Percentiles rank a stretch among this genome's conserved stretches.
Conservation (phyloP, 2,797 vertebrate genomes). For the Amniataba percoides region DNA sequence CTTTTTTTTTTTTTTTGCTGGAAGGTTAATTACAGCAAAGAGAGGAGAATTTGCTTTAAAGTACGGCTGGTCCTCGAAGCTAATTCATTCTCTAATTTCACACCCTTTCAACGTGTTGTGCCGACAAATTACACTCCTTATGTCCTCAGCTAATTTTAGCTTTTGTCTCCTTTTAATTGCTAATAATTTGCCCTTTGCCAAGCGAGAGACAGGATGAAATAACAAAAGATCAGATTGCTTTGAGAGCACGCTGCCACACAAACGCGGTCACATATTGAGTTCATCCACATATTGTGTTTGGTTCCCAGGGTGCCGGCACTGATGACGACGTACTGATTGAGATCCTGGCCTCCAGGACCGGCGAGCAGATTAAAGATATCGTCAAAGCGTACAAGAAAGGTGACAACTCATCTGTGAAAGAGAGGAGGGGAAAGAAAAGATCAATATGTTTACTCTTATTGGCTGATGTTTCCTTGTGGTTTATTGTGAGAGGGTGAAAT, state of each 20-base stretch:
- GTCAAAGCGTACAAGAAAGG: constrained; percentile 93
- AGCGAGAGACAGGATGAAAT: neutral
- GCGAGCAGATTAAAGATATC: constrained; percentile 87
- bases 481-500: neutral
- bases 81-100: constrained; percentile 13
- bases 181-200: neutral
- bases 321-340: constrained; percentile 93
- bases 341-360: constrained; percentile 94
- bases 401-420: constrained; percentile 60
- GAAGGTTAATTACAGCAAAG: constrained; percentile 42
- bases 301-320: constrained; percentile 93
- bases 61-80: neutral
- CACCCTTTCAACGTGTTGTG: neutral
- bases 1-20: constrained; percentile 2
- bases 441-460: constrained; percentile 6
- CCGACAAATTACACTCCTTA: neutral
- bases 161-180: neutral
- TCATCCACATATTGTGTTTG: constrained; percentile 39
- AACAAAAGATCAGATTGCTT: neutral
- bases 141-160: neutral
- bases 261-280: constrained; percentile 1
- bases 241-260: neutral
- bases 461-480: neutral
- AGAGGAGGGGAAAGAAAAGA: neutral
- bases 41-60: constrained; percentile 1